Evolutionary conservation across 2,113 vertebrate species (phyloP).

Genomic region (Crotalus helleri): DNA sequence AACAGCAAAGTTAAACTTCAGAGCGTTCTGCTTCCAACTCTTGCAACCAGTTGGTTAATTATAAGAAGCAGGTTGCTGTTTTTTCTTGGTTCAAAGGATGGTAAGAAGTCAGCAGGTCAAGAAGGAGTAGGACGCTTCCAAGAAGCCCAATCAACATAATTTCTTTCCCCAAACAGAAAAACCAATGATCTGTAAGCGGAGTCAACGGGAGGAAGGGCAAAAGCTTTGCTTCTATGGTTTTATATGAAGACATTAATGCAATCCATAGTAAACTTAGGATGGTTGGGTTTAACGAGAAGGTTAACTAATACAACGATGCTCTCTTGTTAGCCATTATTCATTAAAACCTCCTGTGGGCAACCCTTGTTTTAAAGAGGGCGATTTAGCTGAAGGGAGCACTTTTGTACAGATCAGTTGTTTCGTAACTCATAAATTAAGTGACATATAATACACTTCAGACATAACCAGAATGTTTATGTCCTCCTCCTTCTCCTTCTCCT

Average conservation of each 20-base stretch:
- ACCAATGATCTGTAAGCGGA: neutral
- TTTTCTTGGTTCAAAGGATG: neutral
- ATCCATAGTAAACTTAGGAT: neutral
- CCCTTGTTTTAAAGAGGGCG: neutral
- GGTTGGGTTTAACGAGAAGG: neutral
- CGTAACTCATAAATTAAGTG: neutral
- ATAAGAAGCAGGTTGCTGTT: neutral
- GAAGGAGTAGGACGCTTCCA: neutral
- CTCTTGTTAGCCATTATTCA: neutral
- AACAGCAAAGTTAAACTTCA: neutral
- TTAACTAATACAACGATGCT: neutral
- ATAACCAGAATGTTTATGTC: neutral
- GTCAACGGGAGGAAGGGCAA: neutral
- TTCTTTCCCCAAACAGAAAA: neutral
- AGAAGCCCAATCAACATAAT: neutral
- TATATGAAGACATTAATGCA: neutral
- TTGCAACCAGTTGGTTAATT: neutral
- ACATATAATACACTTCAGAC: no score
- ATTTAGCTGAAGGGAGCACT: neutral
- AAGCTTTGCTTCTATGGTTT: neutral
- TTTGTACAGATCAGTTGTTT: neutral
- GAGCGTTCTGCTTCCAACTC: neutral
- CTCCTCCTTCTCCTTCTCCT: accelerated
- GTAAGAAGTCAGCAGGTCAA: neutral
- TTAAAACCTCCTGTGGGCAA: neutral